Percentiles rank a stretch among this genome's conserved stretches.
Evolutionary conservation across 2,888 invertebrate species (phyloP).

Genomic region (Meloe dianella): DNA sequence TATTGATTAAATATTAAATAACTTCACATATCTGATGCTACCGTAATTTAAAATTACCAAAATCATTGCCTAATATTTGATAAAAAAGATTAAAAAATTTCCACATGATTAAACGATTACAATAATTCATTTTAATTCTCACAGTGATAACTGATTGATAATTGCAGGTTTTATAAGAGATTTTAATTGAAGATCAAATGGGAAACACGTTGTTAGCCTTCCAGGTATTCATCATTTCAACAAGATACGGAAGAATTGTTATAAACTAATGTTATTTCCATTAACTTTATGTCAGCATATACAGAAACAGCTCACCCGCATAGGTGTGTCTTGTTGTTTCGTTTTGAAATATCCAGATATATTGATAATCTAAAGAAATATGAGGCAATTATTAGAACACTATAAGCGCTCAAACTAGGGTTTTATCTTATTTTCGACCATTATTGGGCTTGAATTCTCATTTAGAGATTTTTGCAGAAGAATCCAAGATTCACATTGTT

Average conservation of each 20-base stretch:
- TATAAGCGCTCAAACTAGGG: neutral
- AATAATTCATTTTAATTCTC: neutral
- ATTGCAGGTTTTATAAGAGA: neutral
- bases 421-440: too few species aligned
- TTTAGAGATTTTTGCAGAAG: too few species aligned
- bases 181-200: conserved; percentile 3
- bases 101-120: neutral
- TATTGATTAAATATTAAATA: conserved; percentile 3
- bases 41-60: neutral
- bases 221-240: neutral
- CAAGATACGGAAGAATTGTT: neutral
- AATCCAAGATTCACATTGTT: too few species aligned
- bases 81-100: neutral
- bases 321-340: conserved; percentile 4
- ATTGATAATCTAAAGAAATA: neutral
- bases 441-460: too few species aligned
- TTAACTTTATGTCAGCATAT: neutral
- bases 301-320: neutral
- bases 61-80: neutral
- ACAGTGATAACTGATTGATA: neutral
- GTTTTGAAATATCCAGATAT: neutral
- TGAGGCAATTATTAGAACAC: neutral
- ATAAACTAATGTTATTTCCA: neutral
- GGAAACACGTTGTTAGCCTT: neutral
- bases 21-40: neutral